phyloP scores from a whole-genome alignment of 1,140 invertebrate genomes.

The Microplitis demolitor region DNA sequence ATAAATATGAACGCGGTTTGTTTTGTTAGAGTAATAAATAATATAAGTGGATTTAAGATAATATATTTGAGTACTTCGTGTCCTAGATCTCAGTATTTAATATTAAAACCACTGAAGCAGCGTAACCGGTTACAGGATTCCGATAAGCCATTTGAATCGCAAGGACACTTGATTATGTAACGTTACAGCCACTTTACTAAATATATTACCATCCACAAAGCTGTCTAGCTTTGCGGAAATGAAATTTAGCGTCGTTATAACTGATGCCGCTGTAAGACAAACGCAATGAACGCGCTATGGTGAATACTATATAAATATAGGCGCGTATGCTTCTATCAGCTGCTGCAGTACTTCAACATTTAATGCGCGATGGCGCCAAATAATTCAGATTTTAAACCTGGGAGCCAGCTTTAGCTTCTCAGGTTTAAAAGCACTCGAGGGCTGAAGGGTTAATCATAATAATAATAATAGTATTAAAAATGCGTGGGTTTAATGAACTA shows the following conservation, averaged over 20 bases:
- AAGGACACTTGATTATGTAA: conserved; percentile 8
- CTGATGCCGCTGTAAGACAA: background rate
- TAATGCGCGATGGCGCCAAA: conserved; percentile 16
- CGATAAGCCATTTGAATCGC: background rate
- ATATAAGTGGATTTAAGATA: too few relatives aligned
- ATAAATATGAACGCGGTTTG: too few relatives aligned
- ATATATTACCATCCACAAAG: conserved; percentile 9
- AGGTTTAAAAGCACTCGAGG: too few relatives aligned
- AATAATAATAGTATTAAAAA: too few relatives aligned
- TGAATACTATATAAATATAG: background rate
- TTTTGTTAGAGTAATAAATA: too few relatives aligned
- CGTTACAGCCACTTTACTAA: conserved; percentile 9
- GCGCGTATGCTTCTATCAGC: background rate
- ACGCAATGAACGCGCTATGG: conserved; percentile 8
- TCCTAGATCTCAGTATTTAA: background rate
- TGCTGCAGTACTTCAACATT: conserved; percentile 28
- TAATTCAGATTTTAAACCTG: background rate
- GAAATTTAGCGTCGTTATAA: conserved; percentile 1
- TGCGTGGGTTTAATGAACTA: too few relatives aligned
- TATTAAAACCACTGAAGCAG: background rate
- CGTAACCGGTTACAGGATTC: background rate
- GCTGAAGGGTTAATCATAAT: too few relatives aligned
- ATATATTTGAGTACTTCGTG: too few relatives aligned
- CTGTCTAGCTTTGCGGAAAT: background rate
- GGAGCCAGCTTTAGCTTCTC: too few relatives aligned